Conservation (phyloP, 2,888 invertebrate genomes). For the Thalpophila matura region DNA sequence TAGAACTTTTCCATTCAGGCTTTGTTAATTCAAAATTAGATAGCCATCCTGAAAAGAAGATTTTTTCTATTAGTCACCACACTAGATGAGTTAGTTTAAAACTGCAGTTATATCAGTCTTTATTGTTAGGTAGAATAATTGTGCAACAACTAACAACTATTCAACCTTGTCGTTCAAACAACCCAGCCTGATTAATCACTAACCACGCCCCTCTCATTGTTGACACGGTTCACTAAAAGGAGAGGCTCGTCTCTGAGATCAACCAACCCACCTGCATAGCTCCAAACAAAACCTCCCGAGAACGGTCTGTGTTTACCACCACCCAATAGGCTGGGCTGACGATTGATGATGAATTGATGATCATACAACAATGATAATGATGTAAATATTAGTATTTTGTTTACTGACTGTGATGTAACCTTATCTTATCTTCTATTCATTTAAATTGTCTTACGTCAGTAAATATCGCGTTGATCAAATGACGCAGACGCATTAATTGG, state of each 20-base stretch:
- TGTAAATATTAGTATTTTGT: slow-evolving; percentile 18
- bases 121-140: too few species aligned
- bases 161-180: background rate
- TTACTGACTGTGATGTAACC: slow-evolving; percentile 27
- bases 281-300: background rate
- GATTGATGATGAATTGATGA: slow-evolving; percentile 9
- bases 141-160: too few species aligned
- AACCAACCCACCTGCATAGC: background rate
- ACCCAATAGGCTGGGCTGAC: background rate
- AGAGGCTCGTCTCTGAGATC: slow-evolving; percentile 21
- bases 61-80: too few species aligned
- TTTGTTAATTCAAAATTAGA: background rate
- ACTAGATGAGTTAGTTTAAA: too few species aligned
- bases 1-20: background rate
- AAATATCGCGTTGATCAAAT: slow-evolving; percentile 15
- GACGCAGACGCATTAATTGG: slow-evolving; percentile 25
- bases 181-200: background rate
- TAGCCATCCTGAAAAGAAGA: background rate
- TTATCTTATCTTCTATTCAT: slow-evolving; percentile 36
- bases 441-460: slow-evolving; percentile 29
- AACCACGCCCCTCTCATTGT: background rate
- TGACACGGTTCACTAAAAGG: background rate
- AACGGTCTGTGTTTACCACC: background rate
- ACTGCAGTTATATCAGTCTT: too few species aligned
- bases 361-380: background rate